These are phyloP conservation scores for Adoxophyes honmai DNA, from an alignment of 1,140 invertebrate genomes.

Conservation along the genomic window DNA sequence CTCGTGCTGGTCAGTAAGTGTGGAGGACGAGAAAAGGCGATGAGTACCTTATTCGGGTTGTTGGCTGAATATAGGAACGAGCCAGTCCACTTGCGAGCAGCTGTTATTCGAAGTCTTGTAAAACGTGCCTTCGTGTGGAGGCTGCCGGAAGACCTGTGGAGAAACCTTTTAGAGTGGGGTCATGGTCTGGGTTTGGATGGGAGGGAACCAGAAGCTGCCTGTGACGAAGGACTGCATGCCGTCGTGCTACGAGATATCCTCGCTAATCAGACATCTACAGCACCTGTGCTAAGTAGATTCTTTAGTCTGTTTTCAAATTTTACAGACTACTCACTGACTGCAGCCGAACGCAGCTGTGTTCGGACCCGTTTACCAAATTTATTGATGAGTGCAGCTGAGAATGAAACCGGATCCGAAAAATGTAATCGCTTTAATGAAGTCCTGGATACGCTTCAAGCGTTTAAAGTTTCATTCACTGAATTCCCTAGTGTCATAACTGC, in stretches of 20 bases:
- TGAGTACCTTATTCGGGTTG: constrained; percentile 33
- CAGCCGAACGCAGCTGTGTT: neutral
- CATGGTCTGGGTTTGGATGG: constrained; percentile 47
- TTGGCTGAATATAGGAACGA: constrained; percentile 44
- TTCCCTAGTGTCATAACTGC: constrained; percentile 14
- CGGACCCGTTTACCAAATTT: neutral
- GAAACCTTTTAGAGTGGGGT: constrained; percentile 34
- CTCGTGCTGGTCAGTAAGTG: constrained; percentile 58
- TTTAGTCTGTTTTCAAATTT: constrained; percentile 37
- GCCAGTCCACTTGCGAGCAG: constrained; percentile 37
- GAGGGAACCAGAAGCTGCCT: constrained; percentile 21
- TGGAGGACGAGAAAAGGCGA: constrained; percentile 26
- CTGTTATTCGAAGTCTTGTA: constrained; percentile 49
- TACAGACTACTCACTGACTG: constrained; percentile 28
- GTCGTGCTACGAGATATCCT: constrained; percentile 41
- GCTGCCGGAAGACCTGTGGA: constrained; percentile 36
- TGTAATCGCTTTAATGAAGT: neutral
- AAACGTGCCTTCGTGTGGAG: constrained; percentile 49
- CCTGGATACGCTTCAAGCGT: neutral
- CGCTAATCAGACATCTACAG: constrained; percentile 16
- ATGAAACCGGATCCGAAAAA: neutral
- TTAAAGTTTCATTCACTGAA: constrained; percentile 1
- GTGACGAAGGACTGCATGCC: constrained; percentile 47
- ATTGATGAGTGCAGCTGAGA: neutral
- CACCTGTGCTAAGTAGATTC: constrained; percentile 27